phyloP scores from a whole-genome alignment of 2,113 vertebrate genomes.

The Hepsetus odoe region DNA sequence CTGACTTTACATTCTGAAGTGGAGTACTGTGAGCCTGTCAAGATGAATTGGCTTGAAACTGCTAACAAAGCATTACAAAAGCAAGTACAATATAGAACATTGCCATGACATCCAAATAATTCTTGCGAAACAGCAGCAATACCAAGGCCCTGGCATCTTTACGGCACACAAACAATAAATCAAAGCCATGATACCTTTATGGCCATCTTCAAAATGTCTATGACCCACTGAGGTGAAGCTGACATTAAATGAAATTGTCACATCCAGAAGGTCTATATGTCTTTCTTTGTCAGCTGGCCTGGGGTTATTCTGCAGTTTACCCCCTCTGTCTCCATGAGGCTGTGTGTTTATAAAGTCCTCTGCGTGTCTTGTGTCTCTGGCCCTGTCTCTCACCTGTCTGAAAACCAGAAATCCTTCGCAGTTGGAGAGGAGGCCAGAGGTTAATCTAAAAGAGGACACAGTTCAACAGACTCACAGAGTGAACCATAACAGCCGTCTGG shows the following conservation, averaged over 20 bases:
- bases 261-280: not conserved
- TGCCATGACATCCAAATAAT: conserved; percentile 2
- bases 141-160: not conserved
- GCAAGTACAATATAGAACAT: not conserved
- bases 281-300: not conserved
- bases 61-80: not conserved
- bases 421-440: conserved; percentile 63
- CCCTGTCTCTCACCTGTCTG: conserved; percentile 50
- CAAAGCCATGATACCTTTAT: conserved; percentile 15
- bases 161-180: not conserved
- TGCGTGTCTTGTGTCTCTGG: conserved; percentile 15
- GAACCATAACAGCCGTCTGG: conserved; percentile 44
- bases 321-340: conserved; percentile 8
- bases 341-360: conserved; percentile 48
- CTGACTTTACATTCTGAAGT: not conserved
- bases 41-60: conserved; percentile 8
- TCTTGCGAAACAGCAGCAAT: conserved; percentile 6
- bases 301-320: not conserved
- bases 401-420: conserved; percentile 56
- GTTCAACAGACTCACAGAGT: conserved; percentile 67
- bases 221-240: conserved; percentile 13
- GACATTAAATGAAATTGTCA: conserved; percentile 9
- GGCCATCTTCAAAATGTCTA: not conserved
- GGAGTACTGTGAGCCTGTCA: not conserved
- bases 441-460: conserved; percentile 68